A percentile compares a stretch with the other conserved stretches of the same genome.
phyloP scores from a whole-genome alignment of 2,888 invertebrate species.

The Agrochola lychnidis region DNA sequence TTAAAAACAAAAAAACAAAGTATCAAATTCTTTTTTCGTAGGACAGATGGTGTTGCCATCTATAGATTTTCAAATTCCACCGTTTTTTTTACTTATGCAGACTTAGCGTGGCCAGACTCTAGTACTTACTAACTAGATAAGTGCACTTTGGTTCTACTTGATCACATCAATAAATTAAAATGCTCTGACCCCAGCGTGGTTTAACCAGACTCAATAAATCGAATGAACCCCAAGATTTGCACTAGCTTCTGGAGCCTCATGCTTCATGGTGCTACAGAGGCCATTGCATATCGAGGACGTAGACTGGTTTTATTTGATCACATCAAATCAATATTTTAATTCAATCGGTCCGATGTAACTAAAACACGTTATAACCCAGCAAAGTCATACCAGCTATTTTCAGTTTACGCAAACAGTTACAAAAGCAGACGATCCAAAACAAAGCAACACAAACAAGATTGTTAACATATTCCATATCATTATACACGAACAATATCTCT shows the following conservation, averaged over 20 bases:
- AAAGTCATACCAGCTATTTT: constrained; percentile 26
- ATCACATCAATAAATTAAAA: not conserved
- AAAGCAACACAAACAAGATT: constrained; percentile 51
- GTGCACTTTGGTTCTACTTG: not conserved
- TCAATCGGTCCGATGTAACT: not conserved
- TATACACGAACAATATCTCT: constrained; percentile 49
- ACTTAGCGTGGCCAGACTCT: too few species aligned
- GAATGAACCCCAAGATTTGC: too few species aligned
- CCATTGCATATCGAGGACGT: too few species aligned
- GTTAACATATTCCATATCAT: constrained; percentile 52
- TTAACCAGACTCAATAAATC: too few species aligned
- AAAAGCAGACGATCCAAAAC: constrained; percentile 32
- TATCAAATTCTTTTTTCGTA: too few species aligned
- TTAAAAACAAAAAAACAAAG: too few species aligned
- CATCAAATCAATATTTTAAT: not conserved
- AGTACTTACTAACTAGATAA: not conserved
- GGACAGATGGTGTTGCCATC: too few species aligned
- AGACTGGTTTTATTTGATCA: not conserved
- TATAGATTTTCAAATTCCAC: too few species aligned
- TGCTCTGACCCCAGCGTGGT: too few species aligned
- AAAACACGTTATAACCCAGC: constrained; percentile 2
- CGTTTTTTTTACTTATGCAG: too few species aligned
- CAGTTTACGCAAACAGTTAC: constrained; percentile 29
- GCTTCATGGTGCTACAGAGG: too few species aligned
- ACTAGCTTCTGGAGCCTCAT: too few species aligned